These are phyloP conservation scores for Omphaloscelis lunosa DNA, from an alignment of 2,888 invertebrate genomes.

Conservation along the genomic window DNA sequence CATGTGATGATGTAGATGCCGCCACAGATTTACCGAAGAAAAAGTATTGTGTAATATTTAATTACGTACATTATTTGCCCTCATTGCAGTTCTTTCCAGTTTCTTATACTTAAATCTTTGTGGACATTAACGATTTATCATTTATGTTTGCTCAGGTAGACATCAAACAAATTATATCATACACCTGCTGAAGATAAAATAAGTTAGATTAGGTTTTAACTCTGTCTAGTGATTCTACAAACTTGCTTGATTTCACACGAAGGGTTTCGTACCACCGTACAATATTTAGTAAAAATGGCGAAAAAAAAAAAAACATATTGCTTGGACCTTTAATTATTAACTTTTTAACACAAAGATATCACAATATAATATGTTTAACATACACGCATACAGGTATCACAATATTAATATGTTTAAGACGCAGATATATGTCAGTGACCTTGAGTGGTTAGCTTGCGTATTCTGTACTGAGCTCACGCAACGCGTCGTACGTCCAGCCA, in stretches of 20 bases:
- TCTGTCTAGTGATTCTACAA: background rate
- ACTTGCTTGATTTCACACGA: background rate
- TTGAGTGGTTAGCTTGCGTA: too few relatives aligned
- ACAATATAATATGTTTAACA: too few relatives aligned
- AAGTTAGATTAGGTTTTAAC: background rate
- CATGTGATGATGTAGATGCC: too few relatives aligned
- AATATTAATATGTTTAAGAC: too few relatives aligned
- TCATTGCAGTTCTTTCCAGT: constrained; percentile 6
- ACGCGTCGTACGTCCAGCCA: too few relatives aligned
- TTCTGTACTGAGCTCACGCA: too few relatives aligned
- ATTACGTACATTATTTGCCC: background rate
- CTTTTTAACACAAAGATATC: background rate
- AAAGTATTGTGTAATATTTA: background rate
- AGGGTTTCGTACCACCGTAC: background rate
- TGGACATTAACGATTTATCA: background rate
- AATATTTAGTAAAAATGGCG: too few relatives aligned
- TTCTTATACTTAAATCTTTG: background rate
- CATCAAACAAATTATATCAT: constrained; percentile 10
- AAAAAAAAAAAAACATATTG: background rate
- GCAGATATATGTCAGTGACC: too few relatives aligned
- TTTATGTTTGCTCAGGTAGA: background rate
- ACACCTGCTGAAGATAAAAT: constrained; percentile 12
- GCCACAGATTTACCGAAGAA: background rate
- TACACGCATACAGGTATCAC: too few relatives aligned
- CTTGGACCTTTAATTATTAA: background rate